Conservation (phyloP, 2,113 vertebrate species). For the Drymodes brunneopygia region DNA sequence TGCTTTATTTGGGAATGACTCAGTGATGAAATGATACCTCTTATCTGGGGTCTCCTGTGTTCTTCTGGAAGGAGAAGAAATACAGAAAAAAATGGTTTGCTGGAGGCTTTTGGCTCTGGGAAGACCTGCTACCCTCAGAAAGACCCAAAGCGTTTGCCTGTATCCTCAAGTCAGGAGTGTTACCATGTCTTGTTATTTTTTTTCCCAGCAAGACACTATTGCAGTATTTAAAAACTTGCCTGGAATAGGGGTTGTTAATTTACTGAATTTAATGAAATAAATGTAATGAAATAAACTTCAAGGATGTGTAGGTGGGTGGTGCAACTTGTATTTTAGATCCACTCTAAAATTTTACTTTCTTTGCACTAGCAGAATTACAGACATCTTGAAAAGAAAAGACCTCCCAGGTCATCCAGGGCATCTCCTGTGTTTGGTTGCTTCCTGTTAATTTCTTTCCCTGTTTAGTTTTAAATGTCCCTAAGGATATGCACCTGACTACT, state of each 20-base stretch:
- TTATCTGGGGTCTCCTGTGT: not conserved
- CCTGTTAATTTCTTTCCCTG: not conserved
- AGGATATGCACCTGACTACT: not conserved
- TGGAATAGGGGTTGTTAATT: not conserved
- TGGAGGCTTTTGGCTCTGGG: not conserved
- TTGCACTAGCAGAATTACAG: not conserved
- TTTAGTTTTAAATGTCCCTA: not conserved
- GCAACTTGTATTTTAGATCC: not conserved
- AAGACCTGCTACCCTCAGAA: not conserved
- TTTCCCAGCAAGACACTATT: not conserved
- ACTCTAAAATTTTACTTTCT: not conserved
- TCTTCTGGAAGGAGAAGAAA: not conserved
- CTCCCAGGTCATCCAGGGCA: not conserved
- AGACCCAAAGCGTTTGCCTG: not conserved
- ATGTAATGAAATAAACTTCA: not conserved
- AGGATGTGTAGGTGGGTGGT: not conserved
- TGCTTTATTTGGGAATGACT: not conserved
- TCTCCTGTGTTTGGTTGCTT: slow-evolving; percentile 30
- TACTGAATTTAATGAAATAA: not conserved
- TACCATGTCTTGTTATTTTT: not conserved
- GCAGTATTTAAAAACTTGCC: not conserved
- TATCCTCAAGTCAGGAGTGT: not conserved
- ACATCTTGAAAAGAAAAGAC: not conserved
- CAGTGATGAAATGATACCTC: not conserved
- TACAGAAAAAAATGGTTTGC: not conserved